These are phyloP conservation scores for Eciton burchellii DNA, from an alignment of 1,140 invertebrate species.

Conservation along the genomic window DNA sequence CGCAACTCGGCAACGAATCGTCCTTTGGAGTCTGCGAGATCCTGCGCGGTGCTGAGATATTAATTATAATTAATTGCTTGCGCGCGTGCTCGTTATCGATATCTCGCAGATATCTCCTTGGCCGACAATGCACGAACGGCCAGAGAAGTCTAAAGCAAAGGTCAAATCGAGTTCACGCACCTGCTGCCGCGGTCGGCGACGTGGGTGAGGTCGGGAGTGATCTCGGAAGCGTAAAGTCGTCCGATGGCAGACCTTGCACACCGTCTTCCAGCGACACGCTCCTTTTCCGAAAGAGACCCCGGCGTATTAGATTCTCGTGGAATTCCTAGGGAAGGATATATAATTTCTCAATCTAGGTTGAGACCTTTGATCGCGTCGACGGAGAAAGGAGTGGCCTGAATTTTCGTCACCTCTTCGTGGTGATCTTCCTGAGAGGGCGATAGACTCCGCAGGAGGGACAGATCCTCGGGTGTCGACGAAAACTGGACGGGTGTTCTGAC, in stretches of 20 bases:
- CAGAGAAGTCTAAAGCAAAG: too few species aligned
- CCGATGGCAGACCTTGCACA: constrained; percentile 79
- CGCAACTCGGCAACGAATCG: constrained; percentile 37
- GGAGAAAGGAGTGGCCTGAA: too few species aligned
- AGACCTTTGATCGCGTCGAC: too few species aligned
- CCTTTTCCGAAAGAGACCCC: constrained; percentile 90
- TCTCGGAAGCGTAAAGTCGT: constrained; percentile 81
- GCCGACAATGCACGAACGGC: too few species aligned
- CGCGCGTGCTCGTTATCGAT: too few species aligned
- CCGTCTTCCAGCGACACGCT: constrained; percentile 89
- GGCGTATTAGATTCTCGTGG: constrained; percentile 92
- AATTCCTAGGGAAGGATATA: constrained; percentile 86
- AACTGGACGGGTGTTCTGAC: constrained; percentile 82
- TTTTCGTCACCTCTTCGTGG: constrained; percentile 81
- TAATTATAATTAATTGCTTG: not conserved
- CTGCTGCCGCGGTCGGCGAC: constrained; percentile 76
- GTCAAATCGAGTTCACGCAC: constrained; percentile 11
- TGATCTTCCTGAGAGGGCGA: constrained; percentile 79
- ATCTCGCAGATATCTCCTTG: too few species aligned
- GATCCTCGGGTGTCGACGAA: constrained; percentile 84
- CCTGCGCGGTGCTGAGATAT: constrained; percentile 69
- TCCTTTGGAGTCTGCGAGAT: constrained; percentile 73
- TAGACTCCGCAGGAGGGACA: constrained; percentile 79
- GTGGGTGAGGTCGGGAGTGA: constrained; percentile 84
- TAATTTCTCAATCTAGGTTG: too few species aligned